Conservation (phyloP, 2,113 vertebrate genomes). For the Anolis carolinensis region DNA sequence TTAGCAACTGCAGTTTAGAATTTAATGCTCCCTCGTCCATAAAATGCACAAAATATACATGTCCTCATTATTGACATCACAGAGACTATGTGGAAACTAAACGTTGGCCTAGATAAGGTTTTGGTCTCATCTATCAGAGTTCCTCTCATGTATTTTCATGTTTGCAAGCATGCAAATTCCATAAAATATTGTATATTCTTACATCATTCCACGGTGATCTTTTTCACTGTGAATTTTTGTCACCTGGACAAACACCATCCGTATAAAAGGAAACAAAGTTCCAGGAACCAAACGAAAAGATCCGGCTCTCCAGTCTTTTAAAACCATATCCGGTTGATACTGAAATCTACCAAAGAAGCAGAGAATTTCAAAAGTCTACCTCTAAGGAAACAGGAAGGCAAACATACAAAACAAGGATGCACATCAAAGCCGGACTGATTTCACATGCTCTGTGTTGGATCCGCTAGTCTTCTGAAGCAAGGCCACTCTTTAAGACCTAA, state of each 20-base stretch:
- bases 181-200: background rate
- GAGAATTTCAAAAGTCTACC: background rate
- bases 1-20: no score
- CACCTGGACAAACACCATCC: background rate
- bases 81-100: background rate
- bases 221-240: background rate
- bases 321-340: conserved; percentile 23
- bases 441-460: conserved; percentile 4
- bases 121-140: background rate
- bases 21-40: no score
- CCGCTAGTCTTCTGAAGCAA: background rate
- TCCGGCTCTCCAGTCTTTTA: conserved; percentile 23
- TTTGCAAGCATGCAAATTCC: background rate
- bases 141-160: background rate
- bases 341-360: conserved; percentile 13
- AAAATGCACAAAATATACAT: background rate
- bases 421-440: background rate
- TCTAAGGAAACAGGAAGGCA: background rate
- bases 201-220: background rate
- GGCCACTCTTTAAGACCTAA: conserved; percentile 5
- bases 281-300: conserved; percentile 16
- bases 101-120: background rate
- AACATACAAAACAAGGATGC: conserved; percentile 19
- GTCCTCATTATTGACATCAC: background rate
- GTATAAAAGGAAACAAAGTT: background rate